Evolutionary conservation across 2,113 vertebrate genomes (phyloP), one percentile per base, ranked within the genome.

Genomic region (Scophthalmus maximus): DNA sequence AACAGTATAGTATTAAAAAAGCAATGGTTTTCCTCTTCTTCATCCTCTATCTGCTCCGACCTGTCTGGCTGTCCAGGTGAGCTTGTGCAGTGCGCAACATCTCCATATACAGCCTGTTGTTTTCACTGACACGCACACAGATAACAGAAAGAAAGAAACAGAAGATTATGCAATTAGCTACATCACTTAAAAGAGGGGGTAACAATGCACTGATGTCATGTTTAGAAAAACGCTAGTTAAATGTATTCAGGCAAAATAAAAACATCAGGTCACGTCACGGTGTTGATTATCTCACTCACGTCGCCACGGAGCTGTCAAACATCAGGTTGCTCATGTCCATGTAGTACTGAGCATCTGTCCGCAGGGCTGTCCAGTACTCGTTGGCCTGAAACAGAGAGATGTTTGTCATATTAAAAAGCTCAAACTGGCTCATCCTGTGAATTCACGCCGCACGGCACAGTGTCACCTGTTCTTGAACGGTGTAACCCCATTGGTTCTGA

Each of bases 281-380:
- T 36, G 14, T 1, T 55, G 11, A 20, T 34, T 10, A 3, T 56
- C 7, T 65, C 18, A 86, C 91, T 91, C 73, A 92, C 89, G 59
- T 59, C 10, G 86, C 91, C 69, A 92, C 81, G 53, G 87, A 85
- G 36, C 22, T 84, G 64, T 93, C 89, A 72, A 92, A 93, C 88
- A 92, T 88, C 79, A 93, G 26, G 77, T 76, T 56, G 12, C 84
- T 50, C 86, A 93, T 91, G 81, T 94, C 91, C 82, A 92, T 90
- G 75, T 91, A 92, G 76, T 88, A 92, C 75, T 92, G 91, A 36
- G 84, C 84, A 29, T 89, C 63, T 42, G 88, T 76, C 34, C 88
- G 77, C 17, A 93, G 12, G 4, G 79, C 73, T 7, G 89, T 92
- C 85, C 84, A 92, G 63, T 92, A 90, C 66, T 93, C 90, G 49